Evolutionary conservation across 1,140 invertebrate species (phyloP).

Genomic region (Himalopsyche phryganea): DNA sequence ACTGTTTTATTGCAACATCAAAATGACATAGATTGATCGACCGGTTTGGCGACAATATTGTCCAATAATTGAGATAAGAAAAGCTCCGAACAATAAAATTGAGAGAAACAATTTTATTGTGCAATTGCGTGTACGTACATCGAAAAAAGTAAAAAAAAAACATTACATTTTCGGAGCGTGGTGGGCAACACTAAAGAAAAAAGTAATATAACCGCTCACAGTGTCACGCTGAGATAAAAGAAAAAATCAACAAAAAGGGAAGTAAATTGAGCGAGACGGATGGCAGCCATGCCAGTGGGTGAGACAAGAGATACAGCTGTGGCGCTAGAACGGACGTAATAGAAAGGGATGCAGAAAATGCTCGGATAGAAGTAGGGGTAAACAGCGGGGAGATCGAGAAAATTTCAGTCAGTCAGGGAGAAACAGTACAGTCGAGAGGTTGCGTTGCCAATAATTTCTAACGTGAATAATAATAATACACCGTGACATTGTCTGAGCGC

Average conservation of each 20-base stretch:
- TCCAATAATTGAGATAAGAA: no score
- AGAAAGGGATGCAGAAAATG: conserved; percentile 7
- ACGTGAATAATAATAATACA: not conserved
- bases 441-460: not conserved
- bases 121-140: no score
- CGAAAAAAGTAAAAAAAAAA: no score
- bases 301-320: conserved; percentile 24
- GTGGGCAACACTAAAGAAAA: no score
- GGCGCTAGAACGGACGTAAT: not conserved
- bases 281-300: conserved; percentile 1
- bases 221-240: conserved; percentile 17
- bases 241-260: conserved; percentile 24
- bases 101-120: no score
- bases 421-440: conserved; percentile 10
- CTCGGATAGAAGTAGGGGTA: not conserved
- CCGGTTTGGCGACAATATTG: no score
- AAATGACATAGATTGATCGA: no score
- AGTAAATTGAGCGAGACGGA: conserved; percentile 31
- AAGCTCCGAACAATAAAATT: no score
- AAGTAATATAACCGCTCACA: conserved; percentile 1
- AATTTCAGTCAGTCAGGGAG: conserved; percentile 21
- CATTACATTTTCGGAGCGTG: no score
- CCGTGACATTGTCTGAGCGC: conserved; percentile 8
- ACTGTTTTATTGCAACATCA: no score
- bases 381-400: conserved; percentile 3